Base-by-base conservation (phyloP, 2,888 invertebrate species). In the Malthinus flaveolus region DNA sequence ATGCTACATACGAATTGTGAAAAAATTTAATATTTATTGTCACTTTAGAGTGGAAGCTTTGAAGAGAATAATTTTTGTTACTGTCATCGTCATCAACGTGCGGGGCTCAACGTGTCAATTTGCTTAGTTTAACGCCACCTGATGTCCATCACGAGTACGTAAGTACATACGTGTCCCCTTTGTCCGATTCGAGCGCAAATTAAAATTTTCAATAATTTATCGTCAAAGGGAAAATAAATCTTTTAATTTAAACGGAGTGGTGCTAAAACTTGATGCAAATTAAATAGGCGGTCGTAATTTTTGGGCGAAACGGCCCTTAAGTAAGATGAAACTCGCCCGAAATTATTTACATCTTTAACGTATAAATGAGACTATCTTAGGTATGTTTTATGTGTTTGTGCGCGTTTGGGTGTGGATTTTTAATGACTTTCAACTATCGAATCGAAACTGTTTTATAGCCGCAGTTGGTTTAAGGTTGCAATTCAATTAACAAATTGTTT, bases 211-310 rank as follows among this genome's bases (percentile, higher is more conserved):
- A 23, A 23, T 23, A 23, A 23, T 23, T 23, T 13, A 35, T 36
- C 35, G 36, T 10, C 35, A 23, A 23, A 11, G 37, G 13, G 23
- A 32, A 36, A 33, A 56, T 49, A 56, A 49, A 56, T 49, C 55
- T 56, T 49, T 46, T 48, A 56, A 56, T 56, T 49, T 56, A 39
- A 35, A 23, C 42, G 7, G 55, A 56, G 55, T 56, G 55, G 49
- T 49, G 33, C 32, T 56, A 49, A 23, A 56, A 56, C 45, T 49
- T 12, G 13, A 56, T 56, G 55, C 36, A 56, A 49, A 56, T 56
- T 32, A 49, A 49, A 44, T 44, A 31, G 55, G 36, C 34, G 55
- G 34, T 39, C 55, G 48, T 56, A 56, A 56, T 48, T 52, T 45
- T 23, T n/a, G n/a, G 13, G n/a, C 45, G 12, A 36, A 54, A 54